These are phyloP conservation scores for Heliothis subflexa DNA, from an alignment of 1,140 invertebrate species.

Conservation along the genomic window DNA sequence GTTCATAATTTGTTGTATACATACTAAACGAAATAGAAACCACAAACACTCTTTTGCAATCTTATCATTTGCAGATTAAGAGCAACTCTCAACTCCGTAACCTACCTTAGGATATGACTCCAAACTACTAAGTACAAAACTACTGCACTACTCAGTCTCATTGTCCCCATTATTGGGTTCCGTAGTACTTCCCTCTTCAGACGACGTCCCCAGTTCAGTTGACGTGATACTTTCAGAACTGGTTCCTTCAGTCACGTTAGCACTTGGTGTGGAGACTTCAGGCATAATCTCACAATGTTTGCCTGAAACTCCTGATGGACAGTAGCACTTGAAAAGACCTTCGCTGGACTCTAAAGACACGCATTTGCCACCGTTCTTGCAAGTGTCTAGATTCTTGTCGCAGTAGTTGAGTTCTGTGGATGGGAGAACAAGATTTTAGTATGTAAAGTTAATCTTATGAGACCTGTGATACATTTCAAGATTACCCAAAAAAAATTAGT, in stretches of 20 bases:
- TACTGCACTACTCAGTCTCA: slow-evolving; percentile 67
- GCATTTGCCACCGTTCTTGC: slow-evolving; percentile 93
- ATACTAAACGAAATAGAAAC: not conserved
- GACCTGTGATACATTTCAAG: not conserved
- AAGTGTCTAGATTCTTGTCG: slow-evolving; percentile 89
- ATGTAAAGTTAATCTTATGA: not conserved
- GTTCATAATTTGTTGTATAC: not conserved
- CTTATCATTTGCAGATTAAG: too few relatives aligned
- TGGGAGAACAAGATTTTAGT: not conserved
- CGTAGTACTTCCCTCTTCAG: slow-evolving; percentile 49
- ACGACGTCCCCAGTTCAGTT: not conserved
- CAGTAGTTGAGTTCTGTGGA: slow-evolving; percentile 91
- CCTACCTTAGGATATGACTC: not conserved
- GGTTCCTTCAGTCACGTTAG: slow-evolving; percentile 37
- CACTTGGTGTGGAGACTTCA: slow-evolving; percentile 64
- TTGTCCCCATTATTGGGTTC: slow-evolving; percentile 69
- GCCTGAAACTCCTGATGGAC: slow-evolving; percentile 87
- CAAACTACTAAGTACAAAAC: not conserved
- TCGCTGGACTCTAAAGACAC: slow-evolving; percentile 91
- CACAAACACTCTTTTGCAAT: too few relatives aligned
- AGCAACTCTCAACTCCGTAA: not conserved
- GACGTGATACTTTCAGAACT: slow-evolving; percentile 43
- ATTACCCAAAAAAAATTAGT: not conserved
- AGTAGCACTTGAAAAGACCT: slow-evolving; percentile 91
- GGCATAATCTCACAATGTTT: slow-evolving; percentile 88